These are phyloP conservation scores for Lytechinus pictus DNA, from an alignment of 35 echinoderm and acorn worm genomes.

Conservation along the genomic window DNA sequence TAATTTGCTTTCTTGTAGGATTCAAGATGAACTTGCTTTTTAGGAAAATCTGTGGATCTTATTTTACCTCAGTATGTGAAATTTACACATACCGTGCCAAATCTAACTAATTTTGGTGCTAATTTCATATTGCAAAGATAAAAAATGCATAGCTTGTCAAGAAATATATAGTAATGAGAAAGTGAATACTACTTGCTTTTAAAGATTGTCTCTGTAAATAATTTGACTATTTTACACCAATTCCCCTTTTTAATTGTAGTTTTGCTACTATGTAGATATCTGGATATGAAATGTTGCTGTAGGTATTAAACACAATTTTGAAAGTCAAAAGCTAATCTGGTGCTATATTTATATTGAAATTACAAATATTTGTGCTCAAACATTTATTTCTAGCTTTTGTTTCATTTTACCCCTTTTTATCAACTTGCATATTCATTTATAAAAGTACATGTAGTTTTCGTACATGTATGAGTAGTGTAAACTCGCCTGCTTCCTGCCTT, in stretches of 20 bases:
- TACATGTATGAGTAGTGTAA: background rate
- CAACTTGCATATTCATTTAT: background rate
- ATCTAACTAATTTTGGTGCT: background rate
- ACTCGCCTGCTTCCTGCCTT: background rate
- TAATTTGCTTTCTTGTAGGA: background rate
- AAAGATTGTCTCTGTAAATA: background rate
- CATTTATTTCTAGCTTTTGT: background rate
- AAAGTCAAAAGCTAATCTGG: background rate
- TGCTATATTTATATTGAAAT: background rate
- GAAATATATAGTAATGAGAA: background rate
- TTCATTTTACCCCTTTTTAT: background rate
- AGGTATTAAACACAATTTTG: background rate
- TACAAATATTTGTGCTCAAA: conserved; percentile 5
- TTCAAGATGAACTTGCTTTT: background rate
- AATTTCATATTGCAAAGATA: background rate
- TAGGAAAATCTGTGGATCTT: background rate
- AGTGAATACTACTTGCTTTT: background rate
- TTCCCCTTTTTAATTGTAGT: background rate
- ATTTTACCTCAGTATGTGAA: background rate
- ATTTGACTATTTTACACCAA: background rate
- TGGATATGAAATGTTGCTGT: background rate
- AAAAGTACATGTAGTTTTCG: background rate
- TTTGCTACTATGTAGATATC: conserved; percentile 2
- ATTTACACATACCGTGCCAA: background rate
- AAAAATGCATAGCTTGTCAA: background rate